Conservation (phyloP, 2,797 vertebrate genomes). For the Notolepis coatsorum region DNA sequence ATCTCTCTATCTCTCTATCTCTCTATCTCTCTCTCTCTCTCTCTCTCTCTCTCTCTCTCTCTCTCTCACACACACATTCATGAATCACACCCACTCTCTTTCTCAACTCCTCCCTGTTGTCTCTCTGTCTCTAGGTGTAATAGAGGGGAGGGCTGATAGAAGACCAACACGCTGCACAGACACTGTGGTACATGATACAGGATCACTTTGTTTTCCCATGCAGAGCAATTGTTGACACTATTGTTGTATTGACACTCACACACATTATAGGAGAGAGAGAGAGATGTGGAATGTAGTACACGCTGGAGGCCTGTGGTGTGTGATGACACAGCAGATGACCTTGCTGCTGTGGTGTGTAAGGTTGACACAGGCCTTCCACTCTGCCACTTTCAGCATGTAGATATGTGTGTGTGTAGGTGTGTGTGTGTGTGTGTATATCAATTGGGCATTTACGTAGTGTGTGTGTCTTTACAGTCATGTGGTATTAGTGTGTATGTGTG, state of each 20-base stretch:
- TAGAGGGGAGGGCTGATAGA: slow-evolving; percentile 60
- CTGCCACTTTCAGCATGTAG: background rate
- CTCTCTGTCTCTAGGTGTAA: slow-evolving; percentile 44
- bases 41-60: slow-evolving; percentile 5
- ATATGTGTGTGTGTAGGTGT: background rate
- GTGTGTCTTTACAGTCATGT: slow-evolving; percentile 35
- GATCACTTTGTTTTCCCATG: slow-evolving; percentile 29
- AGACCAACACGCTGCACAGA: slow-evolving; percentile 44
- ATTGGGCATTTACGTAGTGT: background rate
- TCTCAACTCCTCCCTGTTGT: slow-evolving; percentile 3
- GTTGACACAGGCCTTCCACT: slow-evolving; percentile 26
- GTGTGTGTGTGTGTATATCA: background rate
- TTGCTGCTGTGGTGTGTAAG: slow-evolving; percentile 62
- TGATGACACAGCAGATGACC: slow-evolving; percentile 67
- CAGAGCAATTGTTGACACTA: slow-evolving; percentile 51
- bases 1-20: background rate
- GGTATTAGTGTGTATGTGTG: too few species aligned
- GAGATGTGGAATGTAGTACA: slow-evolving; percentile 26
- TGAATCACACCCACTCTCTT: slow-evolving; percentile 6
- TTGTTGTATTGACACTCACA: slow-evolving; percentile 24
- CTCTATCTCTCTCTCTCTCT: slow-evolving; percentile 2
- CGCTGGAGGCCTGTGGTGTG: slow-evolving; percentile 46
- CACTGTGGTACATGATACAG: slow-evolving; percentile 50
- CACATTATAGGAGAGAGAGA: background rate
- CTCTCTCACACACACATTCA: slow-evolving; percentile 31